Base-by-base conservation (phyloP, 2,888 invertebrate species). In the Allolobophora icterica region DNA sequence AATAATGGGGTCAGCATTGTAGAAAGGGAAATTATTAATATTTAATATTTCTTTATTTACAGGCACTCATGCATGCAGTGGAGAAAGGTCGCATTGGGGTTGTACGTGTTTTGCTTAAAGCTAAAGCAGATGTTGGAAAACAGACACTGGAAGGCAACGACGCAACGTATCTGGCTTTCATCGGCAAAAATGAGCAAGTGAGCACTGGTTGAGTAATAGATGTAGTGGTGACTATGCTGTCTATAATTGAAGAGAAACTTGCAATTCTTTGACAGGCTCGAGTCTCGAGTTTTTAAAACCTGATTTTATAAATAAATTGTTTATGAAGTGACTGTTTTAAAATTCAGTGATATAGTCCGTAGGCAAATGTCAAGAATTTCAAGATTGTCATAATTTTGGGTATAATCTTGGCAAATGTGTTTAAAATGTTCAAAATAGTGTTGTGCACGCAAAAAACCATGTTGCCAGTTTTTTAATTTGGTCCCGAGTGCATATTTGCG, bases 31-130 rank as follows among this genome's bases (percentile, higher is more conserved):
- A n/a, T 71, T 30, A n/a, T n/a, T 71, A 2, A n/a, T 71, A n/a
- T 71, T n/a, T 1, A 13, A 71, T 71, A n/a, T 71, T 71, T 71
- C 19, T 52, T 71, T 92, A 58, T 40, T 89, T 87, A 0, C 38
- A 87, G 87, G 87, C 87, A 24, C 87, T 87, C 19, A 35, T 87
- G 87, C 87, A 87, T 30, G 87, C 87, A 87, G 87, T 38, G 38
- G 35, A 87, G 15, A 87, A 38, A 87, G 87, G 87, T 15, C 34
- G 38, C 87, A 35, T 38, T 35, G 34, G 35, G 34, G 87, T 35
- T 24, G 87, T 87, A 35, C 35, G n/a, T 34, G 87, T 87, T 17
- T 87, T 87, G 35, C 87, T 87, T 35, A 21, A 17, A 13, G 87
- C 87, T 35, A 87, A 87, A 24, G 87, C 34, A 34, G 87, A 87